phyloP scores from a whole-genome alignment of 35 echinoderm and acorn worm species.

The Apostichopus californicus region DNA sequence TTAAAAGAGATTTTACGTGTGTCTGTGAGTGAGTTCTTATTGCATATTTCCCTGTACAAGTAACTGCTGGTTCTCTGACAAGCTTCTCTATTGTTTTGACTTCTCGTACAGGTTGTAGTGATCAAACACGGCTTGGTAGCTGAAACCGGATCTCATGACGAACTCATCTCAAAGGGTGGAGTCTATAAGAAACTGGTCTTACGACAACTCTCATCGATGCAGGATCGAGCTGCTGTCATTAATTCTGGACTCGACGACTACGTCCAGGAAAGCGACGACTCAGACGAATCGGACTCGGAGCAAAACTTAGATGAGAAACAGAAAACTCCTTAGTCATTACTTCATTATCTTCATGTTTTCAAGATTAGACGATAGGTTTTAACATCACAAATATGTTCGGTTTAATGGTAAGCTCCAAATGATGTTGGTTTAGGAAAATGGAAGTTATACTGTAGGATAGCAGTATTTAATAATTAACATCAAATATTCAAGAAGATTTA shows the following conservation, averaged over 20 bases:
- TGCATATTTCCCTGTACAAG: no score
- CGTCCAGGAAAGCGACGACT: neutral
- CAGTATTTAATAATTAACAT: no score
- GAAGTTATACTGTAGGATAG: no score
- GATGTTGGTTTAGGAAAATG: no score
- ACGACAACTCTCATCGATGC: constrained; percentile 71
- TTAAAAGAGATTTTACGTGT: no score
- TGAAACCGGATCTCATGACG: constrained; percentile 87
- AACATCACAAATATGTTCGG: no score
- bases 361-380: no score
- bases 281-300: neutral
- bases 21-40: no score
- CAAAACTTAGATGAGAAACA: neutral
- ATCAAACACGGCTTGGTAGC: constrained; percentile 87
- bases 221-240: constrained; percentile 30
- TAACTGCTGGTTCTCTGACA: no score
- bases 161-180: constrained; percentile 81
- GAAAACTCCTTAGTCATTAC: neutral
- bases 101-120: constrained; percentile 78
- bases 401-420: no score
- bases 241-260: neutral
- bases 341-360: no score
- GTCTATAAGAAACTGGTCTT: constrained; percentile 98
- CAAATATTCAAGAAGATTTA: no score
- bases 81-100: neutral